These are phyloP conservation scores for Bettongia penicillata DNA, from an alignment of 2,113 vertebrate species.

Conservation along the genomic window DNA sequence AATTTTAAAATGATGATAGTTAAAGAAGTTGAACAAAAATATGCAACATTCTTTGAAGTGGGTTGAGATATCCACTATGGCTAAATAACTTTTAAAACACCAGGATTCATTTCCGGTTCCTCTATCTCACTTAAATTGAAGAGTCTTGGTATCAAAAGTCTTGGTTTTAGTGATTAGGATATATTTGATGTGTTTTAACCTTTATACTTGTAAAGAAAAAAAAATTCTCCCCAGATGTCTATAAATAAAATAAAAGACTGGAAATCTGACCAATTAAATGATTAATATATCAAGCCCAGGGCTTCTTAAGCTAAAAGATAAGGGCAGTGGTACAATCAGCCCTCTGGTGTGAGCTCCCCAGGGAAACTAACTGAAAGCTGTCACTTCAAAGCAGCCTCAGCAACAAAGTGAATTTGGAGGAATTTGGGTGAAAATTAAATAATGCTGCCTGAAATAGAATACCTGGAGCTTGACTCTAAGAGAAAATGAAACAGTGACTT, in stretches of 20 bases:
- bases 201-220: conserved; percentile 21
- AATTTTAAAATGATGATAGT: not conserved
- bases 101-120: conserved; percentile 17
- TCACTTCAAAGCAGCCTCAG: conserved; percentile 75
- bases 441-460: conserved; percentile 32
- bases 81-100: conserved; percentile 10
- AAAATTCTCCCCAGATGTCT: conserved; percentile 22
- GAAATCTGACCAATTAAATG: conserved; percentile 54
- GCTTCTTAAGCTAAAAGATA: conserved; percentile 72
- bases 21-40: not conserved
- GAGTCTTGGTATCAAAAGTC: conserved; percentile 1
- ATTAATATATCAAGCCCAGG: conserved; percentile 77
- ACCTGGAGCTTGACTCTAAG: not conserved
- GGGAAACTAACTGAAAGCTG: conserved; percentile 30
- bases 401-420: not conserved
- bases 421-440: not conserved
- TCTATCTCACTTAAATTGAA: conserved; percentile 18
- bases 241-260: conserved; percentile 18
- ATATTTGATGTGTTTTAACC: not conserved
- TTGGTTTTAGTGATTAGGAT: not conserved
- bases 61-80: conserved; percentile 25
- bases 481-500: conserved; percentile 9
- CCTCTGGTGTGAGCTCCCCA: conserved; percentile 60
- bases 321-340: conserved; percentile 48
- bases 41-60: conserved; percentile 39